A percentile compares a stretch with the other conserved stretches of the same genome.
Conservation (phyloP, 2,113 vertebrate genomes). For the Danionella cerebrum region DNA sequence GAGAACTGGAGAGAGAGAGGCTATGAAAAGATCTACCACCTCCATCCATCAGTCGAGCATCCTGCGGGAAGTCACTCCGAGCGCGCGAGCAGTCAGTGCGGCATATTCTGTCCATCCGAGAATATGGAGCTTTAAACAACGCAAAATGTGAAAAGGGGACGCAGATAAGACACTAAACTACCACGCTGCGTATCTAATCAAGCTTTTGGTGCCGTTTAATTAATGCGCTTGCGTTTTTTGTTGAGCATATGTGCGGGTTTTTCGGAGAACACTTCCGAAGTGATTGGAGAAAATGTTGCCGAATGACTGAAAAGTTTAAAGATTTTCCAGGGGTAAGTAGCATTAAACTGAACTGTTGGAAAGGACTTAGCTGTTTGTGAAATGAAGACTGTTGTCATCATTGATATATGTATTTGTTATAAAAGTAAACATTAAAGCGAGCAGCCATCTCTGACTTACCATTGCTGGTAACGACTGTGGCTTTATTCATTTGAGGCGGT, state of each 20-base stretch:
- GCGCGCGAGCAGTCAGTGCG: constrained; percentile 24
- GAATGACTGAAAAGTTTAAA: constrained; percentile 4
- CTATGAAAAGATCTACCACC: constrained; percentile 21
- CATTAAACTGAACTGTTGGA: neutral
- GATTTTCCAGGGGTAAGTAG: constrained; percentile 36
- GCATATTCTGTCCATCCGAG: constrained; percentile 37
- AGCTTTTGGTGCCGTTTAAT: no score
- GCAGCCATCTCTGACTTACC: no score
- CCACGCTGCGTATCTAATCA: constrained; percentile 1
- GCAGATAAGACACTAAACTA: constrained; percentile 33
- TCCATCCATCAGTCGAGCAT: constrained; percentile 41
- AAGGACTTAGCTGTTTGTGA: neutral
- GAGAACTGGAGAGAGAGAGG: constrained; percentile 26
- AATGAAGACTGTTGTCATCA: no score
- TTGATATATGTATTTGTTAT: no score
- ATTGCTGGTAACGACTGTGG: no score
- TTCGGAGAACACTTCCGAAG: constrained; percentile 9
- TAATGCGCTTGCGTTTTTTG: no score
- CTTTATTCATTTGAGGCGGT: neutral
- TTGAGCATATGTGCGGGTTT: neutral
- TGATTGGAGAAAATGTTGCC: constrained; percentile 14
- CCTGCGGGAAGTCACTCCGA: constrained; percentile 33
- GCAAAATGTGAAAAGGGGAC: neutral
- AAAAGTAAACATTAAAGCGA: no score
- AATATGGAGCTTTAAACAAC: constrained; percentile 22